Evolutionary conservation across 1,140 invertebrate genomes (phyloP), one percentile per base, ranked within the genome.

Genomic region (Muscidifurax raptorellus): DNA sequence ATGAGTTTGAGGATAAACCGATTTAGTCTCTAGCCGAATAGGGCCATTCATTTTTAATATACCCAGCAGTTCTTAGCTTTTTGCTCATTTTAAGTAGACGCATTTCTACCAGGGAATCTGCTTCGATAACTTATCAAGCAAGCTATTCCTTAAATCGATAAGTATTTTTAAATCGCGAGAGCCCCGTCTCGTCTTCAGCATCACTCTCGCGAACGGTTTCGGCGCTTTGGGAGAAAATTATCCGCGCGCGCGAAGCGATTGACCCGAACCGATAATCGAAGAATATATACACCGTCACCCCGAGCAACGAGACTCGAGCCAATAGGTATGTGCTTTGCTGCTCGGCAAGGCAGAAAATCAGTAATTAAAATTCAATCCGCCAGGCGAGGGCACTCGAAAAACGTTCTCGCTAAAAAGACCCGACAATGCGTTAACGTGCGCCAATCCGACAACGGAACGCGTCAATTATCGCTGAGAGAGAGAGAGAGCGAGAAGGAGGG

Each of bases 361-460:
- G 27, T 18, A 36, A 84, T 84, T 72, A 79, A 79, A 77, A 79
- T 84, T 84, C 76, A 64, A 84, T 84, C 64, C 52, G 5, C 30
- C 15, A 40, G 36, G 1, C 36, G 36, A 40, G 32, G 5, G 9
- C 52, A 0, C 40, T 71, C 74, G 82, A 7, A 25, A 18, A 27
- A 22, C 28, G n/a, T 18, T 1, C 22, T 27, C n/a, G 18, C 52
- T 12, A 59, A 59, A 64, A 78, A 72, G 25, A 72, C 25, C 3
- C 27, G 74, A 32, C 30, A 79, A 64, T 59, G 30, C 10, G 10
- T 5, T 25, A 0, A 36, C 22, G 15, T 40, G 10, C 27, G n/a
- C 28, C 40, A 69, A 6, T 44, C 4, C 10, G 22, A 52, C 66
- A 25, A 78, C 22, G 1, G n/a, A 47, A 30, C 18, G 27, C 40